A percentile compares a stretch with the other conserved stretches of the same genome.
These are phyloP conservation scores for Antheraea pernyi DNA, from an alignment of 1,140 invertebrate species.

Conservation along the genomic window DNA sequence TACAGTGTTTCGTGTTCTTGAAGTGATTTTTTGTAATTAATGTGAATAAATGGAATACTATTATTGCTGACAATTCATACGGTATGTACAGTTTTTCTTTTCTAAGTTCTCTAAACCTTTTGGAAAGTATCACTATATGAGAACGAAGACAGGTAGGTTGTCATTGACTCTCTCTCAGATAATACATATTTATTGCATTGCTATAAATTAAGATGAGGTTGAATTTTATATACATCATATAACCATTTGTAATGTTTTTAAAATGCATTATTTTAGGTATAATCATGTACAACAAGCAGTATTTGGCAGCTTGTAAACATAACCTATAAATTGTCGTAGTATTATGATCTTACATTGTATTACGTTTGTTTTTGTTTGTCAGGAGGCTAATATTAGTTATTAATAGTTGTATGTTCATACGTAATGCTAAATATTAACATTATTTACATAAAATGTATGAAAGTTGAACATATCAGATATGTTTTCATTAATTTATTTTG, in stretches of 20 bases:
- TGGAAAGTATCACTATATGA: constrained; percentile 13
- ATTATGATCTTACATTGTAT: background rate
- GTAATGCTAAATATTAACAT: too few species aligned
- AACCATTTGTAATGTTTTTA: background rate
- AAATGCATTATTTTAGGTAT: background rate
- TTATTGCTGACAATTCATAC: constrained; percentile 19
- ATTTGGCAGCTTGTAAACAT: constrained; percentile 50
- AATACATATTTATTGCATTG: background rate
- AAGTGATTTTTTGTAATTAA: constrained; percentile 32
- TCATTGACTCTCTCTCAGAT: constrained; percentile 4
- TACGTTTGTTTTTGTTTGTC: background rate
- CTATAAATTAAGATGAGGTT: background rate
- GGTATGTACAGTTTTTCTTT: constrained; percentile 21
- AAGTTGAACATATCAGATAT: too few species aligned
- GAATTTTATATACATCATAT: background rate
- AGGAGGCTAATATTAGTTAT: background rate
- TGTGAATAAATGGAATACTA: constrained; percentile 18
- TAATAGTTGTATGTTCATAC: background rate
- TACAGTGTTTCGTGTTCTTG: constrained; percentile 44
- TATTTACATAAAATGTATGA: too few species aligned
- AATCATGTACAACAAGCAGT: constrained; percentile 1
- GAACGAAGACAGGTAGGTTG: constrained; percentile 4
- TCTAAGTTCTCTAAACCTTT: background rate
- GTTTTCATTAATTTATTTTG: too few species aligned
- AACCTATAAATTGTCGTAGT: constrained; percentile 41